Conservation (phyloP, 2,113 vertebrate genomes). For the Pelmatolapia mariae region DNA sequence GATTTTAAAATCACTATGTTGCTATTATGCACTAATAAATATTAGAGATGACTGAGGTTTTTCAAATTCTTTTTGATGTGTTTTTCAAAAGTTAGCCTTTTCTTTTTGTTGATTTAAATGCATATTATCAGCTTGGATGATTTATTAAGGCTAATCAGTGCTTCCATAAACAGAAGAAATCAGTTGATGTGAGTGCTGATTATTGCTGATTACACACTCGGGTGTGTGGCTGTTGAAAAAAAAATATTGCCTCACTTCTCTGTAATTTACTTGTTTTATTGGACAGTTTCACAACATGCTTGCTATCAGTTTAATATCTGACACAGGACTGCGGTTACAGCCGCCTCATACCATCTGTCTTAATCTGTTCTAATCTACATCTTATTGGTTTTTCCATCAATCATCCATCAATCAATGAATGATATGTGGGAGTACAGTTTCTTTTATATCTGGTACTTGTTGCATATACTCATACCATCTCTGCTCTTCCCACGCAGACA, state of each 20-base stretch:
- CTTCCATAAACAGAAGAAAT: slow-evolving; percentile 39
- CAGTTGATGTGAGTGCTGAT: slow-evolving; percentile 38
- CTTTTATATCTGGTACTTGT: background rate
- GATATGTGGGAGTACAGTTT: background rate
- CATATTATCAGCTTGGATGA: slow-evolving; percentile 4
- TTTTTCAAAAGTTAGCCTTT: background rate
- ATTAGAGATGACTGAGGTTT: background rate
- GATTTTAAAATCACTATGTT: background rate
- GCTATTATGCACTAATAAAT: background rate
- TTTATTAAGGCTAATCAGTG: slow-evolving; percentile 53
- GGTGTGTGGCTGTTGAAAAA: background rate
- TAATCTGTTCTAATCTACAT: background rate
- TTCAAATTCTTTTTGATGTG: background rate
- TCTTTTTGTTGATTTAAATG: background rate
- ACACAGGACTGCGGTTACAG: background rate
- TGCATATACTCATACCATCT: background rate
- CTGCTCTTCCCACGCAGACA: background rate
- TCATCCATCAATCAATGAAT: background rate
- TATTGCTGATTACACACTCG: slow-evolving; percentile 40
- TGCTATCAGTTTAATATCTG: background rate
- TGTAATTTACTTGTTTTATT: background rate
- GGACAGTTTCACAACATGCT: background rate
- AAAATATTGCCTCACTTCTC: background rate
- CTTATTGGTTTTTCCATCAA: background rate
- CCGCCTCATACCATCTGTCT: background rate